Percentiles rank a stretch among this genome's conserved stretches.
Evolutionary conservation across 2,797 vertebrate species (phyloP).

Genomic region (Mormyrus proboscirostris): DNA sequence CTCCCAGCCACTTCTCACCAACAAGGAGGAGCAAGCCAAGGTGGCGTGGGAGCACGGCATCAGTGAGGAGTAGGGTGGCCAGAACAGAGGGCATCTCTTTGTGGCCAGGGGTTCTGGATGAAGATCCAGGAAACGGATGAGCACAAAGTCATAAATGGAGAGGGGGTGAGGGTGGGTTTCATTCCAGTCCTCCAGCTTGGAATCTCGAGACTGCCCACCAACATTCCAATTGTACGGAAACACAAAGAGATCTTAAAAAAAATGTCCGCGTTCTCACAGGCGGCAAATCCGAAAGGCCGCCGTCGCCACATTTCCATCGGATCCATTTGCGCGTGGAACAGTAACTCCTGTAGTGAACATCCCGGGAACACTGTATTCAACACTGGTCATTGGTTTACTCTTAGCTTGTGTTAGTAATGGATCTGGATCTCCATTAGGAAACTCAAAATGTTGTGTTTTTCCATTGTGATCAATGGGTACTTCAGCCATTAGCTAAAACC

Average conservation of each 20-base stretch:
- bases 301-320: neutral
- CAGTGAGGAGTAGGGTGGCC: slow-evolving; percentile 55
- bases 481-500: neutral
- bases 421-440: neutral
- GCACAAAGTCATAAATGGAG: neutral
- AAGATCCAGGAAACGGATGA: neutral
- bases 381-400: neutral
- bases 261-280: neutral
- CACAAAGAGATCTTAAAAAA: neutral
- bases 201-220: neutral
- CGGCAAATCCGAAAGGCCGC: neutral
- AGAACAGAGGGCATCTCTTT: neutral
- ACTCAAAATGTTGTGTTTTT: neutral
- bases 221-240: slow-evolving; percentile 1
- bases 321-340: slow-evolving; percentile 32
- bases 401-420: neutral
- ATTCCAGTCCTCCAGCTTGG: neutral
- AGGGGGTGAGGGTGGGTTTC: neutral
- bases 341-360: slow-evolving; percentile 15
- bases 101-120: neutral
- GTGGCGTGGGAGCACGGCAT: slow-evolving; percentile 82
- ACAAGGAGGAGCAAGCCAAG: slow-evolving; percentile 79
- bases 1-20: slow-evolving; percentile 66
- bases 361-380: neutral
- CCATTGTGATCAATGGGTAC: neutral